phyloP scores from a whole-genome alignment of 2,797 vertebrate species.

The Lagorchestes hirsutus region DNA sequence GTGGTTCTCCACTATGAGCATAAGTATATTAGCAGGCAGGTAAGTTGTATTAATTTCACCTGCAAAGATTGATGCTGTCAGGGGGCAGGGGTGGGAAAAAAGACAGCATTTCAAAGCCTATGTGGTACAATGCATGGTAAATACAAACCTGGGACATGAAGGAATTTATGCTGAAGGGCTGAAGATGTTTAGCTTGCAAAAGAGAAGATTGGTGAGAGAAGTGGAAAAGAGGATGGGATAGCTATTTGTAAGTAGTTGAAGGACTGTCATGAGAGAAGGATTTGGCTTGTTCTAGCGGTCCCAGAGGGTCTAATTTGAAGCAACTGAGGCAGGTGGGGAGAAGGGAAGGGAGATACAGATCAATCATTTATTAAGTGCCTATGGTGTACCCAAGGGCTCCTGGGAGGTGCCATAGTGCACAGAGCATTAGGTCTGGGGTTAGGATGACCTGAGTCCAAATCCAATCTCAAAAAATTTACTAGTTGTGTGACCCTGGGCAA shows the following conservation, averaged over 20 bases:
- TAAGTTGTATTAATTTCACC: conserved; percentile 79
- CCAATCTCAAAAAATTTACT: not conserved
- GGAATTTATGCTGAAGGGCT: not conserved
- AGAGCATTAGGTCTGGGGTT: not conserved
- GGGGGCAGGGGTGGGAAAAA: conserved; percentile 69
- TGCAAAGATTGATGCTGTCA: conserved; percentile 83
- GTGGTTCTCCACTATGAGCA: conserved; percentile 43
- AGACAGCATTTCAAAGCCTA: not conserved
- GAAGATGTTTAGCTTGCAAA: not conserved
- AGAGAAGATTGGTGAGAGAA: not conserved
- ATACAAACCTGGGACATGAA: not conserved
- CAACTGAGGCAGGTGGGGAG: not conserved
- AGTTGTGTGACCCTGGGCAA: not conserved
- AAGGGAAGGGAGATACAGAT: not conserved
- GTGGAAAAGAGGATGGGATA: not conserved
- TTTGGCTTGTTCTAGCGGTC: not conserved
- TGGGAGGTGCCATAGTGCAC: not conserved
- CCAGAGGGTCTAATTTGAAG: not conserved
- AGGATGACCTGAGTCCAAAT: not conserved
- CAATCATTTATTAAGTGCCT: not conserved
- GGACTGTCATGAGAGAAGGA: not conserved
- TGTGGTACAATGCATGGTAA: not conserved
- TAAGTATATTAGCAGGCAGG: conserved; percentile 63
- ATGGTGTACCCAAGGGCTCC: not conserved
- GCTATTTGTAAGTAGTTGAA: not conserved